Evolutionary conservation across 2,113 vertebrate genomes (phyloP).

Genomic region (Martes martes): DNA sequence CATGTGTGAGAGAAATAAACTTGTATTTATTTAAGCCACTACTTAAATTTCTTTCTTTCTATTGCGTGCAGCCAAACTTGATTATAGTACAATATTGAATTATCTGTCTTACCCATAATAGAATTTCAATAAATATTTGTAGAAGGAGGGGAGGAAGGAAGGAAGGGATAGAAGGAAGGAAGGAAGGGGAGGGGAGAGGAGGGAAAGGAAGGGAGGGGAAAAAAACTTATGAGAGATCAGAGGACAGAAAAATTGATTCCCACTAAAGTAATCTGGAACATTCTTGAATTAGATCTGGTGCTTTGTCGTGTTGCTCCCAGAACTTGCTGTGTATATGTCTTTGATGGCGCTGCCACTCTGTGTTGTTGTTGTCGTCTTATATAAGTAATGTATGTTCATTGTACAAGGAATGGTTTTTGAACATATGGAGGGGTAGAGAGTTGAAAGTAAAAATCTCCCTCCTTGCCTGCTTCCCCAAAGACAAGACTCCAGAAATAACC

Average conservation of each 20-base stretch:
- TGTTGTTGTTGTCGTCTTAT: not conserved
- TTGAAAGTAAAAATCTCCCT: not conserved
- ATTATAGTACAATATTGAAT: not conserved
- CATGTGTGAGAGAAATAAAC: not conserved
- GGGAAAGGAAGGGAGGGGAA: not conserved
- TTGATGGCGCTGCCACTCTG: not conserved
- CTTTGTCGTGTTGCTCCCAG: not conserved
- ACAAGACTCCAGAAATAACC: not conserved
- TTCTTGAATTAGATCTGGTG: not conserved
- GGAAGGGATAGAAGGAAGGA: not conserved
- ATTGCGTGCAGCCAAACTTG: not conserved
- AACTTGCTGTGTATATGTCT: not conserved
- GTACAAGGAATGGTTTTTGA: not conserved
- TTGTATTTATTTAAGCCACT: not conserved
- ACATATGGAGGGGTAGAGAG: not conserved
- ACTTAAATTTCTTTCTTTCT: not conserved
- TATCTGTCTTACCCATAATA: not conserved
- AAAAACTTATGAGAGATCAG: not conserved
- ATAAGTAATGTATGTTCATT: not conserved
- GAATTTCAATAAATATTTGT: not conserved
- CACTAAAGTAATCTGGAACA: not conserved
- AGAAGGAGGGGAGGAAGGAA: not conserved
- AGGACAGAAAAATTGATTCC: not conserved
- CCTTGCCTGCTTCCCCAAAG: not conserved
- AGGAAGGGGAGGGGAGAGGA: accelerated